Percentiles rank a stretch among this genome's conserved stretches.
Evolutionary conservation across 2,113 vertebrate genomes (phyloP).

Genomic region (Trochalopteron elliotii): DNA sequence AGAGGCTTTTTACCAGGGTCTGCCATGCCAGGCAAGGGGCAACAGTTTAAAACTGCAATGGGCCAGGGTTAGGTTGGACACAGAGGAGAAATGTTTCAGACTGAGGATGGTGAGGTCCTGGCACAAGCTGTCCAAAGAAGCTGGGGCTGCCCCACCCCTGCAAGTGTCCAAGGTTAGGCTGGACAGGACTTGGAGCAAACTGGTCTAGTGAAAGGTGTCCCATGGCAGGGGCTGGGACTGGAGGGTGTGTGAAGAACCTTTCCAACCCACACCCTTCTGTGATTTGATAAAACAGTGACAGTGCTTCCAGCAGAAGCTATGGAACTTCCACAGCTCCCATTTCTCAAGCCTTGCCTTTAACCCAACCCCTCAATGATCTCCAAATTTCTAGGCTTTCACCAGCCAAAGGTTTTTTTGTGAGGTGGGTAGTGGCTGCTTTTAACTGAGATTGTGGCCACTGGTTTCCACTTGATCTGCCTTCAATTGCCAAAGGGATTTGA

Average conservation of each 20-base stretch:
- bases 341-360: background rate
- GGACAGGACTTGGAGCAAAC: fast-evolving
- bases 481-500: background rate
- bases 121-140: background rate
- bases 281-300: background rate
- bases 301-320: background rate
- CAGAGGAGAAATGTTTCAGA: background rate
- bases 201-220: background rate
- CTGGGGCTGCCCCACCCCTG: background rate
- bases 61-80: background rate
- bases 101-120: background rate
- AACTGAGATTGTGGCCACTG: background rate
- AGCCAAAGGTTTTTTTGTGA: background rate
- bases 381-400: background rate
- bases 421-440: background rate
- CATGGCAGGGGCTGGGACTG: background rate
- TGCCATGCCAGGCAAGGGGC: background rate
- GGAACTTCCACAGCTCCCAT: background rate
- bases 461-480: background rate
- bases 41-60: background rate
- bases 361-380: background rate
- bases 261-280: background rate
- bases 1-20: background rate
- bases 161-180: background rate
- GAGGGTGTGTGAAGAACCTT: background rate